Evolutionary conservation across 2,888 invertebrate species (phyloP).

Genomic region (Drosophila mimetica): DNA sequence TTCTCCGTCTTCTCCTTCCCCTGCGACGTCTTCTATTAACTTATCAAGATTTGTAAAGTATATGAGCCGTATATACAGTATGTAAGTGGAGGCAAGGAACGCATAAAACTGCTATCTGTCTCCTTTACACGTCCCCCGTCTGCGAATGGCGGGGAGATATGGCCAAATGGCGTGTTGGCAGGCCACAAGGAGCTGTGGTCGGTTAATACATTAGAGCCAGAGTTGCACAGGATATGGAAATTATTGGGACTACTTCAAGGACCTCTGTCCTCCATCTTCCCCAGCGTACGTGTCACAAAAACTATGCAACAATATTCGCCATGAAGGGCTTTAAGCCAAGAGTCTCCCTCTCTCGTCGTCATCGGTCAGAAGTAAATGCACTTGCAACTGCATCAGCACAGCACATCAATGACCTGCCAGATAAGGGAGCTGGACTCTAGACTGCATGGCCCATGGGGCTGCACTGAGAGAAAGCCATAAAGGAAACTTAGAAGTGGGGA

Average conservation of each 20-base stretch:
- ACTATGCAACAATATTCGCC: constrained; percentile 20
- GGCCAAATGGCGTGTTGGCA: constrained; percentile 53
- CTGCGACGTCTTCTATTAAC: constrained; percentile 66
- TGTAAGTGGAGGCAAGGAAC: constrained; percentile 48
- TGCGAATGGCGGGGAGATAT: constrained; percentile 35
- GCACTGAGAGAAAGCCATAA: neutral
- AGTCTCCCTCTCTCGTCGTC: constrained; percentile 2
- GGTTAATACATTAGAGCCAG: constrained; percentile 38
- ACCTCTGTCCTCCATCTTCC: neutral
- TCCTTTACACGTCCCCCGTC: constrained; percentile 67
- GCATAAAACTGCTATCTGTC: constrained; percentile 72
- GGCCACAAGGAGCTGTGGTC: constrained; percentile 40
- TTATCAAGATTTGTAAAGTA: constrained; percentile 82
- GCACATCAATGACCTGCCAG: constrained; percentile 30
- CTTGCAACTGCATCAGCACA: constrained; percentile 27
- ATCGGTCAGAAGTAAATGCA: constrained; percentile 27
- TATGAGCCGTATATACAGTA: constrained; percentile 55
- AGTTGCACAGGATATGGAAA: constrained; percentile 43
- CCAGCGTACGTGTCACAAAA: constrained; percentile 23
- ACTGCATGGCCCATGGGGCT: neutral
- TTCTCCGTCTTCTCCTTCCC: neutral
- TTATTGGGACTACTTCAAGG: constrained; percentile 12
- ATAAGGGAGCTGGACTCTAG: neutral
- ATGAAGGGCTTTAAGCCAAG: constrained; percentile 8
- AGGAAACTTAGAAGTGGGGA: neutral